phyloP scores from a whole-genome alignment of 2,888 invertebrate genomes.

The Craniophora ligustri region DNA sequence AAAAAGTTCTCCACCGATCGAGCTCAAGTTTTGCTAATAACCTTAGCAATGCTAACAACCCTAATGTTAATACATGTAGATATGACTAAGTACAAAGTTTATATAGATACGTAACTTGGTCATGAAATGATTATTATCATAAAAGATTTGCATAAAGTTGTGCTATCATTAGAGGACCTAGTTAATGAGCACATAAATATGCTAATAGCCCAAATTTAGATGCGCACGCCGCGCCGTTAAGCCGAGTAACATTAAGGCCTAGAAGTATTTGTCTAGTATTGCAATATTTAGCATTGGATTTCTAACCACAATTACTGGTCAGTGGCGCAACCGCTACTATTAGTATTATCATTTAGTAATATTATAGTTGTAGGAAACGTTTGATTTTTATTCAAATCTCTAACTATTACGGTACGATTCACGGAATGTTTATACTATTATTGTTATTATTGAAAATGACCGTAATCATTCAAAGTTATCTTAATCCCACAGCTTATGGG shows the following conservation, averaged over 20 bases:
- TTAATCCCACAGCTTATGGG: no score
- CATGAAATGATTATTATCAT: conserved; percentile 19
- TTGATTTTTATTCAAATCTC: conserved; percentile 42
- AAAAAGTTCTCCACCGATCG: no score
- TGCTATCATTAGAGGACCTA: conserved; percentile 2
- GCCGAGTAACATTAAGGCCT: conserved; percentile 3
- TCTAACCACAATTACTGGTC: conserved; percentile 58
- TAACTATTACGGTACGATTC: conserved; percentile 16
- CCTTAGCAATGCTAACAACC: no score
- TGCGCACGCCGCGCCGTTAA: conserved; percentile 22
- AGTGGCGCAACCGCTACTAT: conserved; percentile 33
- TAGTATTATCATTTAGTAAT: conserved; percentile 43
- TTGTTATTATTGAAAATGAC: no score
- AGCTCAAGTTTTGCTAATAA: no score
- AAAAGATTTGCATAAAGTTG: conserved; percentile 13
- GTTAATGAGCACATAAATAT: conserved; percentile 14
- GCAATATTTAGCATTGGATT: conserved; percentile 54
- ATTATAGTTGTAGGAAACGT: conserved; percentile 40
- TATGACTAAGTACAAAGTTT: conserved; percentile 4
- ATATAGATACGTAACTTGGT: conserved; percentile 1
- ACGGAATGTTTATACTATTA: no score
- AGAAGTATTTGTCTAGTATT: conserved; percentile 19
- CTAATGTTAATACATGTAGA: no score
- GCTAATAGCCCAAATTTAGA: conserved; percentile 26
- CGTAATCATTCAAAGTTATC: no score